Base-by-base conservation (phyloP, 1,140 invertebrate species). In the Temnothorax longispinosus region DNA sequence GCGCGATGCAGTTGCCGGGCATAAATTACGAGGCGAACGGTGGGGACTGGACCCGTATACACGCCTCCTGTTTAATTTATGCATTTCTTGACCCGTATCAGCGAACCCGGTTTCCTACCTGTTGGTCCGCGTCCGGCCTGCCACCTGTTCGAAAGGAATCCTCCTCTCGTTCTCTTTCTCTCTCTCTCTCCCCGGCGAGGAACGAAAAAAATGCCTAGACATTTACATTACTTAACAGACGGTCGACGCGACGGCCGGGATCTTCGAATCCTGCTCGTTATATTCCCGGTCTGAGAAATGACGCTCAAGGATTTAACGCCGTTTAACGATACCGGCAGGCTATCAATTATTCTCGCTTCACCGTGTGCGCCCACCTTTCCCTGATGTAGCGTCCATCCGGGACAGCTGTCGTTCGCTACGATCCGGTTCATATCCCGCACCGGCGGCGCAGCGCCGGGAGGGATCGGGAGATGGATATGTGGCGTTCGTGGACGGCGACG, bases 11-110 rank as follows among this genome's bases (percentile, higher is more conserved):
- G 32, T 85, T 76, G 78, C 58, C 21, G 86, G 32, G 86, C 87
- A 90, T 90, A 90, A 90, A 90, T 90, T 90, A 90, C 69, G 44
- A 54, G 56, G 32, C 74, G 32, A 87, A 50, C 44, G 27, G 44
- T 60, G 27, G 78, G 69, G 84, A 62, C 69, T 76, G 88, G 80
- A 90, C 88, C 69, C 67, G 56, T 78, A 62, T 87, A 71, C 72
- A 77, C 80, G 85, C 78, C 77, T 72, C 50, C 21, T 54, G 62
- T 85, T 91, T 90, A 91, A 91, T 91, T 91, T 91, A 91, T 90
- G 90, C 84, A 90, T 91, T 91, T 91, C 87, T 91, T 88, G 89
- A 91, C 89, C 89, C 88, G 35, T 65, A 80, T 81, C 75, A 87
- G 32, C 74, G 74, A 80, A 88, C 82, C 44, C 60, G 89, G 21